Evolutionary conservation across 2,888 invertebrate species (phyloP), one percentile per base, ranked within the genome.

Genomic region (Polydrusus cervinus): DNA sequence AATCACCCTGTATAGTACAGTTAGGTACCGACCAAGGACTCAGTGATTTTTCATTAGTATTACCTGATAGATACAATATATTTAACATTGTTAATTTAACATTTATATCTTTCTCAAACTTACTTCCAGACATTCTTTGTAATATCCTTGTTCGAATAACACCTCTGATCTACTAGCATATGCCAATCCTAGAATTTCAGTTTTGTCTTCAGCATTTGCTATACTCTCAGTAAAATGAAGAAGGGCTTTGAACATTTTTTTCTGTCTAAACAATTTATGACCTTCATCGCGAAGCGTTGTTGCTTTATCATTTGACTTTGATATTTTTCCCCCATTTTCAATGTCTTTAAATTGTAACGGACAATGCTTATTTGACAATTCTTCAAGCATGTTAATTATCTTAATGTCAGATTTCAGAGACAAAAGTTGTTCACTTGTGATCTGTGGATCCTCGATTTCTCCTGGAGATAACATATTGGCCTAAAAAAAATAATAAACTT

Each of bases 131-230:
- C 93, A 92, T 82, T 92, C 91, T 16, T 88, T 84, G 83, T 91
- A 93, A 64, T 91, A 89, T 75, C 90, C 88, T 81, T 93, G 87
- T 78, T 90, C 89, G 79, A 90, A 91, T 65, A 94, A 89, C 5
- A 93, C 90, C 38, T 94, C 94, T 45, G 95, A 94, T 80, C 95
- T 90, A 84, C 95, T 95, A 0, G 92, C 92, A 83, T 92, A 90
- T 0, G 93, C 93, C 60, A 93, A 85, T 11, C 89, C 87, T 76
- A 93, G 89, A 81, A 90, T 89, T 78, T 91, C 90, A 13, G 92
- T 90, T 47, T 87, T 84, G 13, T 80, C 79, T 61, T 90, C 90
- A 9, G 94, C 92, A 85, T 89, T 89, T n/a, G 92, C 89, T 79
- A 94, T 88, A 77, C 93, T 90, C 82, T 90, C 87, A 68, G 92